Conservation (phyloP, 1,140 invertebrate species). For the Odontomachus brunneus region DNA sequence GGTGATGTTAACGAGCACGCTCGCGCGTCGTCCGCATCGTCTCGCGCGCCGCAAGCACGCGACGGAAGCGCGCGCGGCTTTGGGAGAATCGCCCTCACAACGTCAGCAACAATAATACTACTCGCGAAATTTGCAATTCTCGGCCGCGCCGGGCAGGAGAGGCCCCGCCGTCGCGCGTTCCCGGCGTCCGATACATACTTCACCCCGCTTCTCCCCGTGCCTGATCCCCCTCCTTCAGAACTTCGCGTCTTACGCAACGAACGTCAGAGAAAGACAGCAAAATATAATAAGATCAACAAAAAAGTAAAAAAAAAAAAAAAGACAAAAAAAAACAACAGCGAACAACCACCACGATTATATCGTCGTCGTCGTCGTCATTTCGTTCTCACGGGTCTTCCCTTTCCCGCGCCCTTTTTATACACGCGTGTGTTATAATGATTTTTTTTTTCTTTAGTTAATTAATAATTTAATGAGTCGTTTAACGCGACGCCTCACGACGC, state of each 20-base stretch:
- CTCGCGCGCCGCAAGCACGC: not conserved
- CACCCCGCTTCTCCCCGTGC: too few relatives aligned
- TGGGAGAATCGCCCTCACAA: conserved; percentile 30
- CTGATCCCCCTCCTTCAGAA: not conserved
- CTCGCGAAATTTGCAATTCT: conserved; percentile 49
- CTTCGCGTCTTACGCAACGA: conserved; percentile 31
- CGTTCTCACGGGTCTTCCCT: conserved; percentile 19
- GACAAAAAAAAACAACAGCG: conserved; percentile 49
- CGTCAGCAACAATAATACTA: conserved; percentile 51
- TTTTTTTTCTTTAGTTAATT: conserved; percentile 62
- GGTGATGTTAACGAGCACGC: conserved; percentile 34
- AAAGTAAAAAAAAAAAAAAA: conserved; percentile 46
- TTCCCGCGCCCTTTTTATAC: conserved; percentile 49
- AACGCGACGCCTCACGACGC: conserved; percentile 82
- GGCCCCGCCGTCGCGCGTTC: too few relatives aligned
- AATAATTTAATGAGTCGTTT: conserved; percentile 82
- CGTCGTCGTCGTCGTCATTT: conserved; percentile 61
- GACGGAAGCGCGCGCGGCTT: conserved; percentile 18
- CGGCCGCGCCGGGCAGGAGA: conserved; percentile 24
- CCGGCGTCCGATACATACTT: too few relatives aligned
- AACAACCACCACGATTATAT: conserved; percentile 68
- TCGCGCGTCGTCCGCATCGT: conserved; percentile 21
- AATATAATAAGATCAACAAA: conserved; percentile 55
- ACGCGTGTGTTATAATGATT: conserved; percentile 66
- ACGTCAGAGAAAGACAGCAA: conserved; percentile 49